phyloP scores from a whole-genome alignment of 1,140 invertebrate species.

The Lepidotrigona ventralis region DNA sequence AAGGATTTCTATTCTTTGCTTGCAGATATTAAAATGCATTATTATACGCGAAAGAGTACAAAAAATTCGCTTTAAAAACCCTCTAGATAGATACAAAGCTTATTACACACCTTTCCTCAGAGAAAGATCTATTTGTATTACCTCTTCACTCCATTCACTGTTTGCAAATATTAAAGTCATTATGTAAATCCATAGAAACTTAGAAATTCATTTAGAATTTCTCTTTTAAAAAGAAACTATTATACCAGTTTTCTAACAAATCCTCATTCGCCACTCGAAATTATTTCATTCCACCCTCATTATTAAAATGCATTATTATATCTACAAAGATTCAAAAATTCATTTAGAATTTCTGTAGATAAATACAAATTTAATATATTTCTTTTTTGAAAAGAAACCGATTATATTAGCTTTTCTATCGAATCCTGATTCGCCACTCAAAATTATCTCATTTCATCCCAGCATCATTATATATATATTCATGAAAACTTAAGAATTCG shows the following conservation, averaged over 20 bases:
- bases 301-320: background rate
- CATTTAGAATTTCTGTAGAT: background rate
- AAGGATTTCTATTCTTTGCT: too few relatives aligned
- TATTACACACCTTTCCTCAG: too few relatives aligned
- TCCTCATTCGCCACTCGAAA: background rate
- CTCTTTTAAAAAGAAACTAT: background rate
- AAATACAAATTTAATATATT: background rate
- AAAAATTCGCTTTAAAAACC: too few relatives aligned
- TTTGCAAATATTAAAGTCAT: too few relatives aligned
- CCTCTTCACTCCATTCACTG: too few relatives aligned
- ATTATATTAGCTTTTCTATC: background rate
- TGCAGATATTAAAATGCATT: too few relatives aligned
- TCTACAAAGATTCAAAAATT: background rate
- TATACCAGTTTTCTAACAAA: background rate
- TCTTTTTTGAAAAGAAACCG: background rate
- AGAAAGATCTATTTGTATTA: too few relatives aligned
- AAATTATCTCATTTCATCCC: background rate
- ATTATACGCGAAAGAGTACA: too few relatives aligned
- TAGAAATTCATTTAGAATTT: background rate
- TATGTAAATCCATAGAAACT: background rate
- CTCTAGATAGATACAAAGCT: too few relatives aligned
- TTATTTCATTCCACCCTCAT: background rate
- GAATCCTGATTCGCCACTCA: background rate
- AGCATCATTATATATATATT: too few relatives aligned
- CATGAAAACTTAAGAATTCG: too few relatives aligned